Base-by-base conservation (phyloP, 1,140 invertebrate species). In the Plodia interpunctella region DNA sequence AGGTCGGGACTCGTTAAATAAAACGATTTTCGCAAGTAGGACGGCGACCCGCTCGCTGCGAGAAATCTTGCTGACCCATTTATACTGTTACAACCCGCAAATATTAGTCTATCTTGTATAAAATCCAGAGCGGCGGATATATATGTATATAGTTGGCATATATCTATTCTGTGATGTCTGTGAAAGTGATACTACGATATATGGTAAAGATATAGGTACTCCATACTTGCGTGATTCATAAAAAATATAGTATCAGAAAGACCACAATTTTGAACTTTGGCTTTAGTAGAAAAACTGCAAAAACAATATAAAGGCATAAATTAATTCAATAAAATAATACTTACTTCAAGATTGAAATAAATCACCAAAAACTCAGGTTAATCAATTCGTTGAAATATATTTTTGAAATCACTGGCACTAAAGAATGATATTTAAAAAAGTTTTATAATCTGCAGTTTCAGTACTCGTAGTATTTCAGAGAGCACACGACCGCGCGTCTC, bases 1-100 rank as follows among this genome's bases (percentile, higher is more conserved):
- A 32, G 30, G 13, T 44, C 15, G 13, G 32, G 32, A 35, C 8
- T n/a, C n/a, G 21, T 55, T 54, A 51, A 55, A 18, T 56, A 59
- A 32, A 62, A 53, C 17, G 21, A 17, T 55, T 53, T 59, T 57
- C 25, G 61, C 50, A 70, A 66, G 55, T 78, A 75, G 66, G 75
- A 68, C 72, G 55, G 61, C 69, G 68, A 72, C 65, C 70, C 57
- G 59, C 49, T 60, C 52, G 56, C 62, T 70, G 66, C 70, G 65
- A 60, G 63, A 66, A 66, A 74, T 68, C 57, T 67, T 66, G 63
- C 51, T 74, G 80, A 76, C 80, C 78, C 63, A 80, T 65, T 74
- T 75, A 63, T 49, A 35, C 35, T 66, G 68, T 56, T 58, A 54
- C 38, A n/a, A 2, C n/a, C n/a, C 38, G 38, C 15, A 0, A 44